A percentile compares a stretch with the other conserved stretches of the same genome.
Evolutionary conservation across 2,113 vertebrate species (phyloP).

Genomic region (Polypterus senegalus): DNA sequence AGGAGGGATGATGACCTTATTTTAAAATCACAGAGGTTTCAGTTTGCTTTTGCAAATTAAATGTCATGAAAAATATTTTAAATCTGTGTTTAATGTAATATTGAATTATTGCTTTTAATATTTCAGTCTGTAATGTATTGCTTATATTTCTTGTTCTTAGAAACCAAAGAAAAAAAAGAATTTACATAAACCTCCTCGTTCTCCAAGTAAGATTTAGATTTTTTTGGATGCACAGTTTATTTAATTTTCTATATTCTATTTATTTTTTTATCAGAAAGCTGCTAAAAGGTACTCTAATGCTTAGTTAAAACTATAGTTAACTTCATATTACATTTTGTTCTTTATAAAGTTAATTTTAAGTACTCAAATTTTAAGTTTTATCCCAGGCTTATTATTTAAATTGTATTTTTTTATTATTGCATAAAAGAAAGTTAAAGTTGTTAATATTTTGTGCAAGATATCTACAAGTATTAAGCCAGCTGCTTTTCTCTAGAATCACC

Average conservation of each 20-base stretch:
- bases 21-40: too few species aligned
- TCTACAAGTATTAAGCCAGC: conserved; percentile 3
- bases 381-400: not conserved
- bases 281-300: not conserved
- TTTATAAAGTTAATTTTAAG: not conserved
- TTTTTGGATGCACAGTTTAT: not conserved
- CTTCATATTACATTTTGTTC: not conserved
- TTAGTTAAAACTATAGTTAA: not conserved
- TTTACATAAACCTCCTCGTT: conserved; percentile 51
- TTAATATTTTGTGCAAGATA: not conserved
- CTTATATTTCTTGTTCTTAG: conserved; percentile 39
- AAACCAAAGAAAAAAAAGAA: conserved; percentile 50
- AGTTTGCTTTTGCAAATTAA: not conserved
- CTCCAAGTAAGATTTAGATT: conserved; percentile 64
- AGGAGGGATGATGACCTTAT: too few species aligned
- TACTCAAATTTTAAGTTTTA: not conserved
- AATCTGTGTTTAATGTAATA: not conserved
- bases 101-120: not conserved
- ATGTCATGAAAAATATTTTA: not conserved
- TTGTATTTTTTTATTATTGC: not conserved
- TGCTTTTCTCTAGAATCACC: conserved; percentile 60
- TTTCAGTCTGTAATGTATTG: not conserved
- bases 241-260: not conserved
- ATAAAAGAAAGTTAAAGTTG: not conserved
- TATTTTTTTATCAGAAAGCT: not conserved